Base-by-base conservation (phyloP, 2,113 vertebrate genomes). In the Eulacestoma nigropectus region DNA sequence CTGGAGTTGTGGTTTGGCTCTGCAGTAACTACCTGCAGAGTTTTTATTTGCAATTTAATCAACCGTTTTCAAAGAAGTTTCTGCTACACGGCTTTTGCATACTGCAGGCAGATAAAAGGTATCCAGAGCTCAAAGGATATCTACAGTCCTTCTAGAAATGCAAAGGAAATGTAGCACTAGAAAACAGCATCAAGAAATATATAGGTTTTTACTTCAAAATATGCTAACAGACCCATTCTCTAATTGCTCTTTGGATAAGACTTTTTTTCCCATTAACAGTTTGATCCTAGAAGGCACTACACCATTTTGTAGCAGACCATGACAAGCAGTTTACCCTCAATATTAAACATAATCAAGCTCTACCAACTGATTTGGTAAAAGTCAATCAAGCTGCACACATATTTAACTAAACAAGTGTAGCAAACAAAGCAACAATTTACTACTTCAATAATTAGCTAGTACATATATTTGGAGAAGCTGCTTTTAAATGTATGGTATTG, bases 401-500 rank as follows among this genome's bases (percentile, higher is more conserved):
- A 89, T 63, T 91, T 91, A 89, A 84, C 74, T 81, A 39, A 65
- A 59, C 33, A 55, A 86, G 37, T 49, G 64, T 44, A 74, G 35
- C 47, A 77, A 92, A 95, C 72, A 95, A 93, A 90, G 90, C 50
- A 83, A 90, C 50, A 55, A 70, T 88, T 80, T 86, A 63, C 55
- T 67, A 55, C 63, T 89, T 81, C 63, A 67, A 0, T 83, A 88
- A 86, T 81, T 67, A 56, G 6, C 41, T 52, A 16, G 11, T 35
- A 23, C 21, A 32, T 78, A 2, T 86, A 80, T 67, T 63, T 70
- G 47, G 16, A 95, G 86, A 92, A 86, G 39, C 52, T 88, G 46
- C 60, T 88, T 86, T 69, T 53, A 57, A 91, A 83, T 2, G 3
- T 22, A 42, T 2, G 4, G 23, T 41, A 78, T 16, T 69, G 70